phyloP scores from a whole-genome alignment of 2,797 vertebrate genomes.

The Cyclopterus lumpus region DNA sequence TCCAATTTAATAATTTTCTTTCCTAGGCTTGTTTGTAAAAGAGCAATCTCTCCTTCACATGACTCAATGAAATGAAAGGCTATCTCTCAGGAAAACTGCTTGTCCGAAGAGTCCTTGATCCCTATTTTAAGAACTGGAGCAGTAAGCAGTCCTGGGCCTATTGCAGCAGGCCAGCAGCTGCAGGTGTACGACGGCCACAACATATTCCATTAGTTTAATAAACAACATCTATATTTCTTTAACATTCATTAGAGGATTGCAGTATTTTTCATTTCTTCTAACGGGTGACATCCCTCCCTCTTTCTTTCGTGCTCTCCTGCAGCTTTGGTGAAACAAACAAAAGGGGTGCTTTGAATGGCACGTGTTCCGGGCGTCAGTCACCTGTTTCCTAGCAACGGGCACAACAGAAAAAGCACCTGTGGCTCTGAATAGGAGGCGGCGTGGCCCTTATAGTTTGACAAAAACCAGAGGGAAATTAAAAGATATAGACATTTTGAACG shows the following conservation, averaged over 20 bases:
- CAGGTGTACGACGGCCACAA: not conserved
- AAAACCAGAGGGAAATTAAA: constrained; percentile 7
- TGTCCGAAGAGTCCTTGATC: not conserved
- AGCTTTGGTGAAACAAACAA: constrained; percentile 81
- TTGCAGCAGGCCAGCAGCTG: constrained; percentile 27
- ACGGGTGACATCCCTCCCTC: constrained; percentile 38
- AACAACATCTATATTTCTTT: constrained; percentile 27
- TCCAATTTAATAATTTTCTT: not conserved
- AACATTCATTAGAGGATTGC: constrained; percentile 29
- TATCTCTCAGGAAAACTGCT: not conserved
- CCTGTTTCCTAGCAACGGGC: constrained; percentile 86
- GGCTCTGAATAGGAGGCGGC: constrained; percentile 68
- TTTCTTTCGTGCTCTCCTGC: constrained; percentile 46
- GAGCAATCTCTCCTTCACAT: not conserved
- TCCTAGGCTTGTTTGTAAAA: not conserved
- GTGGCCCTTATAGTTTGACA: constrained; percentile 39
- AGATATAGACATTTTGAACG: not conserved
- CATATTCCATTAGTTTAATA: constrained; percentile 13
- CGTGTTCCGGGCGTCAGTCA: constrained; percentile 83
- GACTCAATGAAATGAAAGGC: not conserved
- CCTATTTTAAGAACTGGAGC: not conserved
- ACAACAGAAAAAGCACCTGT: constrained; percentile 89
- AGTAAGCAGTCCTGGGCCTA: not conserved
- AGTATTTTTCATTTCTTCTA: not conserved
- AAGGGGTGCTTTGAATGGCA: constrained; percentile 80